Evolutionary conservation across 2,797 vertebrate species (phyloP).

Genomic region (Hozukius guyotensis): DNA sequence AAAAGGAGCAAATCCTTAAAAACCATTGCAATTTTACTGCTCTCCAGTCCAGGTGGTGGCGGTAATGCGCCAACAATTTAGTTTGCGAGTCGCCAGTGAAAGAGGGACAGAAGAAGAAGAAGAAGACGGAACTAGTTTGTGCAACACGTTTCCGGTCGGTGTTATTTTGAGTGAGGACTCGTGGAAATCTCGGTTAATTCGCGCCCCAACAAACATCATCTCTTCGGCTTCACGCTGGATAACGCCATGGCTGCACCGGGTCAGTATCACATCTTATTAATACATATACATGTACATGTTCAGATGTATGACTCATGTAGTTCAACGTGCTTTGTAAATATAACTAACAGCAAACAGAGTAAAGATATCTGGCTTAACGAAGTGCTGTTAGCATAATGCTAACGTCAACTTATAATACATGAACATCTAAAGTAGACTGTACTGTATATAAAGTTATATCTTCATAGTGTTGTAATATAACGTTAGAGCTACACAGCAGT

Average conservation of each 20-base stretch:
- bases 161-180: conserved; percentile 47
- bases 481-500: background rate
- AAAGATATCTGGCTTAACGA: accelerated
- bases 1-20: background rate
- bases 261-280: background rate
- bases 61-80: background rate
- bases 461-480: no score
- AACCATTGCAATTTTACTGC: background rate
- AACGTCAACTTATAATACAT: background rate
- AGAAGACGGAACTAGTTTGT: conserved; percentile 8
- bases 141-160: conserved; percentile 53
- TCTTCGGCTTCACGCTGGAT: background rate
- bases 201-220: background rate
- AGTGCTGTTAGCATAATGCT: background rate
- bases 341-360: background rate
- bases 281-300: accelerated
- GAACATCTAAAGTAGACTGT: background rate
- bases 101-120: background rate
- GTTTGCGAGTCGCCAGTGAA: background rate
- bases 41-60: conserved; percentile 40
- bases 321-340: background rate
- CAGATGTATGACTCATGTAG: accelerated
- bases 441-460: accelerated
- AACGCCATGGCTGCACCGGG: conserved; percentile 61
- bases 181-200: background rate